Evolutionary conservation across 2,888 invertebrate species (phyloP), one percentile per base, ranked within the genome.

Genomic region (Nymphalis polychloros): DNA sequence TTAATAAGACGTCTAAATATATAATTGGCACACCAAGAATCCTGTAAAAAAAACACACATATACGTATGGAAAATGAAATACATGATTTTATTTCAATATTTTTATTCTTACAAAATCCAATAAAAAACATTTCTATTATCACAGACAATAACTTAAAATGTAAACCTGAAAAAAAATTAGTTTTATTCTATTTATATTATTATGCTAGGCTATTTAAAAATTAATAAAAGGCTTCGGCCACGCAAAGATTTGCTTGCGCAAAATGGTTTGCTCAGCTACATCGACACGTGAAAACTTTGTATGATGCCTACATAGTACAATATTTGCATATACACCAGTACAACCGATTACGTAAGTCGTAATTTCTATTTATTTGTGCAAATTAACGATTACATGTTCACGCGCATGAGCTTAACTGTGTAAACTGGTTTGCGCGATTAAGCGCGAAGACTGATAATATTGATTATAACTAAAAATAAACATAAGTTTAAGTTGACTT

Each of bases 101-200:
- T 53, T 75, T 79, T 77, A 74, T 80, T 79, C 76, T 81, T 84
- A 82, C 80, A 79, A 78, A 77, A 79, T 82, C 67, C 67, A 75
- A 79, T 79, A 81, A 78, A 81, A 83, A 84, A 83, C 78, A 73
- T 76, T 78, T 73, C 78, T 80, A 87, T 84, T 89, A 89, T 89
- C 89, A 89, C 89, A 89, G 89, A 87, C 85, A 84, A 83, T 79
- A 82, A 89, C 88, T 83, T 82, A 86, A 81, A 79, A 76, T 80
- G 77, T 79, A 74, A 73, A 76, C 72, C 75, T 77, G 77, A 75
- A 79, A 79, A 64, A 73, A 59, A 74, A 70, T 35, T 19, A 8
- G 35, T 31, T 55, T 55, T 27, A 63, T 13, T 53, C 13, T 48
- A 19, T 31, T 35, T 63, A 67, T 63, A 66, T 67, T 1, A 1